Conservation (phyloP, 2,113 vertebrate species). For the Ptyas mucosa region DNA sequence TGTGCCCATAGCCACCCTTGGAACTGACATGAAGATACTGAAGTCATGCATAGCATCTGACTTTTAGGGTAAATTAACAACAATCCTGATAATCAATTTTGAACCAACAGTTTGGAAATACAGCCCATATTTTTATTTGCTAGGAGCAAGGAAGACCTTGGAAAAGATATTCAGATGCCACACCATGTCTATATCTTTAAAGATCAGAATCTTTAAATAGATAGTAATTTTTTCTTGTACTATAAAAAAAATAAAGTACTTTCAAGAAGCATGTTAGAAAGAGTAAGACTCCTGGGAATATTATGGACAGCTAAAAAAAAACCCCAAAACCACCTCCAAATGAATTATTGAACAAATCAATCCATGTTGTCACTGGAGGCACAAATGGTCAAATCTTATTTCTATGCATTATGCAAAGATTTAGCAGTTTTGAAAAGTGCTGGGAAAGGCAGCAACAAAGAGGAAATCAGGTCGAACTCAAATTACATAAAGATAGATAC, state of each 20-base stretch:
- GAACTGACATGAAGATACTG: not conserved
- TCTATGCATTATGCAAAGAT: not conserved
- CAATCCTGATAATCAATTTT: not conserved
- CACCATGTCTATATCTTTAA: not conserved
- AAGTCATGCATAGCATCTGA: not conserved
- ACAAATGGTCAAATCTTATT: not conserved
- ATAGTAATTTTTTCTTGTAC: not conserved
- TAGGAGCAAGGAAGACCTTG: not conserved
- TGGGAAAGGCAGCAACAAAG: not conserved
- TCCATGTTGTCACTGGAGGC: not conserved
- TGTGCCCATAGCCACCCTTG: not conserved
- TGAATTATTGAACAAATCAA: not conserved
- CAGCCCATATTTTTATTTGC: not conserved
- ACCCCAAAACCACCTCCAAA: not conserved
- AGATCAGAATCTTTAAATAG: not conserved
- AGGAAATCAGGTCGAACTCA: not conserved
- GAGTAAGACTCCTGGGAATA: not conserved
- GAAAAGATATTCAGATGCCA: not conserved
- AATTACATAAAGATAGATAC: not conserved
- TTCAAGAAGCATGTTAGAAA: not conserved
- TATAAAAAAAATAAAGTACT: not conserved
- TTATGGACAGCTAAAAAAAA: not conserved
- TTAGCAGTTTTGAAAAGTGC: not conserved
- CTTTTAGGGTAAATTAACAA: not conserved
- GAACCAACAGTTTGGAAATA: not conserved